A percentile compares a stretch with the other conserved stretches of the same genome.
Conservation (phyloP, 2,113 vertebrate species). For the Oncorhynchus keta region DNA sequence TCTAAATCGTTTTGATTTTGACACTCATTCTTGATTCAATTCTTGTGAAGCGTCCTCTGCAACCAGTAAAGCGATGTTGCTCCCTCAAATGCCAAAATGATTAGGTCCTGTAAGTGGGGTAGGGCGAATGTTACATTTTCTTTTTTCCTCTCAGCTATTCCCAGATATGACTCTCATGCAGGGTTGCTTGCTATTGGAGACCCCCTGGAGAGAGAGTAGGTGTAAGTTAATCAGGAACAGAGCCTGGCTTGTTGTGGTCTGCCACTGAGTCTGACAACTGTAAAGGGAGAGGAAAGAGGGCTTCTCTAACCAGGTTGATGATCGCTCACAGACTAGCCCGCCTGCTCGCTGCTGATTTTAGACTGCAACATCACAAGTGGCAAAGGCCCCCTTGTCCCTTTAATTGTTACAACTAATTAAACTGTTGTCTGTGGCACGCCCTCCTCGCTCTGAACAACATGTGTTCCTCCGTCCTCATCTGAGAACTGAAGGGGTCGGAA, state of each 20-base stretch:
- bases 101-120: slow-evolving; percentile 30
- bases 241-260: slow-evolving; percentile 62
- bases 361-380: slow-evolving; percentile 61
- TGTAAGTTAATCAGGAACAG: slow-evolving; percentile 76
- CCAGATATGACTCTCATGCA: slow-evolving; percentile 63
- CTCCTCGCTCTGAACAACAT: slow-evolving; percentile 44
- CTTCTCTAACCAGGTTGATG: slow-evolving; percentile 30
- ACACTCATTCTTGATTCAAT: slow-evolving; percentile 43
- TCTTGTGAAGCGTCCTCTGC: slow-evolving; percentile 50
- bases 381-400: slow-evolving; percentile 62
- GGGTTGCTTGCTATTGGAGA: slow-evolving; percentile 54
- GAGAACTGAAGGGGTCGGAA: slow-evolving; percentile 47
- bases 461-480: slow-evolving; percentile 47
- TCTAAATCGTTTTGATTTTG: slow-evolving; percentile 31
- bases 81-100: slow-evolving; percentile 32
- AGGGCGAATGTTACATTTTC: slow-evolving; percentile 34
- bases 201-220: slow-evolving; percentile 63
- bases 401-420: slow-evolving; percentile 73
- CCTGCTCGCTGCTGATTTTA: slow-evolving; percentile 65
- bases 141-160: slow-evolving; percentile 8
- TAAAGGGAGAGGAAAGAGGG: slow-evolving; percentile 54
- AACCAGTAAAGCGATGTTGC: slow-evolving; percentile 38
- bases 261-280: slow-evolving; percentile 59
- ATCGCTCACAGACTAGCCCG: slow-evolving; percentile 36
- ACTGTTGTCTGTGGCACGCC: slow-evolving; percentile 37